Evolutionary conservation across 1,140 invertebrate genomes (phyloP), one percentile per base, ranked within the genome.

Genomic region (Belonocnema kinseyi): DNA sequence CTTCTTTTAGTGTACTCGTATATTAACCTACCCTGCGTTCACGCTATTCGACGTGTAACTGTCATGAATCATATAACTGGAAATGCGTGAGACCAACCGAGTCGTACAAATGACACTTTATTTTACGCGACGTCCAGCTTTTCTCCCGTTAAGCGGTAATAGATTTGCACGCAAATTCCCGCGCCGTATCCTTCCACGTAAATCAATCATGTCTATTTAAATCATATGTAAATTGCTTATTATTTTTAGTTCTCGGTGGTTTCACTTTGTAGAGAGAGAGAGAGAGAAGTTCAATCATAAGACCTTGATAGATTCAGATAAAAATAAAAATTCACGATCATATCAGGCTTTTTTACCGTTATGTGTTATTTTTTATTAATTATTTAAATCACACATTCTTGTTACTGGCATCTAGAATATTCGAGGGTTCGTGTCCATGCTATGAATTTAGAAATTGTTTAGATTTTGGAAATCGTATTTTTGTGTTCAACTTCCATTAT

Each of bases 21-120:
- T 61, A 61, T 61, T 33, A 61, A 14, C 10, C 21, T 33, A 26
- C 6, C 3, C 26, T 33, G n/a, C 8, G 13, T 66, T 16, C 40
- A 46, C 61, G 26, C 58, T 33, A 61, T 61, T 61, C 21, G 58
- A 61, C 33, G 58, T 33, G 19, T 26, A 61, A 61, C 58, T 61
- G 58, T 61, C 58, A 61, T 61, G 58, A 61, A 61, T 61, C 58
- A 61, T 61, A 61, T 61, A 61, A 61, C 58, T 61, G 58, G 58
- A 61, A 61, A 61, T 61, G 58, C 58, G 58, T 61, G 58, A 61
- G 58, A 26, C 58, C 58, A 33, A 21, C 26, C 21, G 12, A 61
- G 21, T 61, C 26, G 19, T 16, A 26, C 58, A 61, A 61, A 26
- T 61, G 58, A 61, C 58, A 61, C 19, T 61, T 61, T 61, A 61